Evolutionary conservation across 2,888 invertebrate species (phyloP).

Genomic region (Drosophila prostipennis): DNA sequence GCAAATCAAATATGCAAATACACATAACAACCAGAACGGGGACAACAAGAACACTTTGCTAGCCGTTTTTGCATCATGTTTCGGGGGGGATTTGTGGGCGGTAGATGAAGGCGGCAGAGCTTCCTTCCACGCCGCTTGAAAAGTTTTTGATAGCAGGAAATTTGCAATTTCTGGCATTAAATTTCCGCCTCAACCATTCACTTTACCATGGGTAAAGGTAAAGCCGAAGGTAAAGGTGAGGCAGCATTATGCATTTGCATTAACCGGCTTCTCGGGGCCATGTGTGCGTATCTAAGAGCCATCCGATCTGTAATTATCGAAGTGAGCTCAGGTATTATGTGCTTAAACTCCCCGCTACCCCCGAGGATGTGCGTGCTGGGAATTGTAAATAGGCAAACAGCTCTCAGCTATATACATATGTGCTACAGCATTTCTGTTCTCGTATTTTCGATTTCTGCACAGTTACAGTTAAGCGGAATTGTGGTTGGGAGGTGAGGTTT

Average conservation of each 20-base stretch:
- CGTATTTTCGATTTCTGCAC: constrained; percentile 13
- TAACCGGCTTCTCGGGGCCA: constrained; percentile 5
- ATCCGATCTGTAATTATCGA: constrained; percentile 59
- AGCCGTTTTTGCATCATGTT: constrained; percentile 25
- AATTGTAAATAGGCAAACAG: constrained; percentile 21
- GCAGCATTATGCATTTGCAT: constrained; percentile 34
- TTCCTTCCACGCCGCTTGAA: constrained; percentile 25
- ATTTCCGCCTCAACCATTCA: constrained; percentile 62
- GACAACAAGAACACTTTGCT: constrained; percentile 17
- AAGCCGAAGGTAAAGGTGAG: not conserved
- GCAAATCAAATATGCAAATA: constrained; percentile 71
- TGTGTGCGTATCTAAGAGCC: constrained; percentile 22
- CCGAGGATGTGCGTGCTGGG: constrained; percentile 22
- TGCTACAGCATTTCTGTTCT: constrained; percentile 11
- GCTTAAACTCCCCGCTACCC: constrained; percentile 33
- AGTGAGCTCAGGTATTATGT: constrained; percentile 51
- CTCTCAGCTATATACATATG: not conserved
- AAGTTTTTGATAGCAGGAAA: constrained; percentile 72
- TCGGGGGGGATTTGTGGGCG: not conserved
- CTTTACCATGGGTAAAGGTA: constrained; percentile 20
- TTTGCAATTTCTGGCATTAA: constrained; percentile 75
- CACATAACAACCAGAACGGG: constrained; percentile 8
- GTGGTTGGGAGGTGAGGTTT: constrained; percentile 5
- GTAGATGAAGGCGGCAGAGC: constrained; percentile 2
- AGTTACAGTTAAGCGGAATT: constrained; percentile 14